Percentiles rank a stretch among this genome's conserved stretches.
Evolutionary conservation across 1,140 invertebrate genomes (phyloP).

Genomic region (Formica exsecta): DNA sequence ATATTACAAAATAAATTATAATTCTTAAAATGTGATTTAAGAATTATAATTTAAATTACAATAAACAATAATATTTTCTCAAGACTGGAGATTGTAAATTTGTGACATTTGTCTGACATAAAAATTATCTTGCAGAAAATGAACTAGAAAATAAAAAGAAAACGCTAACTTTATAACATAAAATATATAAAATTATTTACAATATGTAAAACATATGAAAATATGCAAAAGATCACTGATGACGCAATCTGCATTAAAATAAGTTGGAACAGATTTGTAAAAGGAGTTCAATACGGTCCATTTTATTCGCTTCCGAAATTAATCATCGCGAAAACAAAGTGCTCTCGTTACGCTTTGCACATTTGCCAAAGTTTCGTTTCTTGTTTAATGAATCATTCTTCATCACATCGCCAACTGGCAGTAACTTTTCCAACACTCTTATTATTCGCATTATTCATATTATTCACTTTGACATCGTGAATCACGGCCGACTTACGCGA

Average conservation of each 20-base stretch:
- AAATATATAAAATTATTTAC: too few species aligned
- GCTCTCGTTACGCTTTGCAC: not conserved
- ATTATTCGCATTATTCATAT: not conserved
- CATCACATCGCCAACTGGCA: not conserved
- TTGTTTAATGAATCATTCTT: constrained; percentile 24
- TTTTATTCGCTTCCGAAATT: not conserved
- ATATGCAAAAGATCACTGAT: not conserved
- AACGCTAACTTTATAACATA: too few species aligned
- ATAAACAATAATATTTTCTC: too few species aligned
- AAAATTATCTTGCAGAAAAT: too few species aligned
- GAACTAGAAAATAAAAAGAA: too few species aligned
- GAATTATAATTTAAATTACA: too few species aligned
- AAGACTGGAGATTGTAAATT: too few species aligned
- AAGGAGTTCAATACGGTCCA: not conserved
- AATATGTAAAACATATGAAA: too few species aligned
- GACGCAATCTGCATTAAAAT: not conserved
- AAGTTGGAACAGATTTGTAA: not conserved
- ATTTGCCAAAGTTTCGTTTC: not conserved
- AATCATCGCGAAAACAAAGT: not conserved
- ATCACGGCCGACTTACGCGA: constrained; percentile 5
- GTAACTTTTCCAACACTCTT: constrained; percentile 12
- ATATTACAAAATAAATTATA: too few species aligned
- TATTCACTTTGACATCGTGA: not conserved
- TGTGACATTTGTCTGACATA: too few species aligned
- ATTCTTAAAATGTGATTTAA: too few species aligned